Conservation (phyloP, 2,797 vertebrate genomes). For the Lepilemur septentrionalis region DNA sequence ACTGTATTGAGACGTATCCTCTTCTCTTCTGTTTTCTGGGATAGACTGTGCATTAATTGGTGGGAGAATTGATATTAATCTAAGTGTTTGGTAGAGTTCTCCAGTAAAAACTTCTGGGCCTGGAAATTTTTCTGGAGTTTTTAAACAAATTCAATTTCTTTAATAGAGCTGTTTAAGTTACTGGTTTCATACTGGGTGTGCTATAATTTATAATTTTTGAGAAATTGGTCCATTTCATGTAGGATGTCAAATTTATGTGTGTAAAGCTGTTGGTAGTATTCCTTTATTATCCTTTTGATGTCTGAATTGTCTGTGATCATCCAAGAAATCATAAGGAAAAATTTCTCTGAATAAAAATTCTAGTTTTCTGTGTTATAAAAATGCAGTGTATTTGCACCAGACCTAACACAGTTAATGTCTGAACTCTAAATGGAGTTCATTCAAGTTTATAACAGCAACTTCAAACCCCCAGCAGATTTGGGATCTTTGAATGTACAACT, state of each 20-base stretch:
- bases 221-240: background rate
- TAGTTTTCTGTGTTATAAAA: background rate
- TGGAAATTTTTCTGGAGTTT: background rate
- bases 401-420: background rate
- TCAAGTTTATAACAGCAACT: background rate
- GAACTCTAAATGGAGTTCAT: background rate
- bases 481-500: background rate
- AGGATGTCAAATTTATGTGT: background rate
- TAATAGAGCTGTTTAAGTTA: background rate
- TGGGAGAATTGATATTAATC: background rate
- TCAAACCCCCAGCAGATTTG: background rate
- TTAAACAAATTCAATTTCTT: background rate
- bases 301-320: background rate
- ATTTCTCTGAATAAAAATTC: background rate
- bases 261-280: background rate
- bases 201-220: background rate
- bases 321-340: background rate
- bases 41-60: background rate
- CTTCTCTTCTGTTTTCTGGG: background rate
- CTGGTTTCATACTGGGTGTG: background rate
- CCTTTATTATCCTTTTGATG: background rate
- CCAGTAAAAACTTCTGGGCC: background rate
- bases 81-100: background rate
- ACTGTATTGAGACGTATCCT: background rate
- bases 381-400: background rate